Evolutionary conservation across 2,888 invertebrate species (phyloP).

Genomic region (Zaprionus obscuricornis): DNA sequence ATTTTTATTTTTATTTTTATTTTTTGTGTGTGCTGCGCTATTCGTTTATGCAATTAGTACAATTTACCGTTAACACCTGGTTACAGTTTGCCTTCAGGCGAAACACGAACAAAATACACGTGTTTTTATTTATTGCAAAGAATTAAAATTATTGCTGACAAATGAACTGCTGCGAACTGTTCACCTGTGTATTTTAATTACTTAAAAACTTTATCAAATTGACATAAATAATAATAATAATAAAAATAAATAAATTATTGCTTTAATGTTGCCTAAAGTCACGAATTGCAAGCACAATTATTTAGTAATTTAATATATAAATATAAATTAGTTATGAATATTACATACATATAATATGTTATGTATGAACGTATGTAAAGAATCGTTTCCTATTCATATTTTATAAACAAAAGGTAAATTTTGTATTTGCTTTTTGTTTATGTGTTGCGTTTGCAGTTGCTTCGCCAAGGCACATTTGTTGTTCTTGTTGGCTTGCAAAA

Average conservation of each 20-base stretch:
- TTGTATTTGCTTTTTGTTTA: background rate
- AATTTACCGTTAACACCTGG: constrained; percentile 10
- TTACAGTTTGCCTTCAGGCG: background rate
- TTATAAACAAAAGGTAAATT: too few species aligned
- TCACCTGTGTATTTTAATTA: too few species aligned
- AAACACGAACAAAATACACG: background rate
- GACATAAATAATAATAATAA: background rate
- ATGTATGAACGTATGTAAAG: too few species aligned
- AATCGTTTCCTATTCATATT: too few species aligned
- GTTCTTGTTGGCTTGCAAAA: constrained; percentile 60
- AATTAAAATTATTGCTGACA: too few species aligned
- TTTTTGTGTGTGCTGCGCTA: constrained; percentile 16
- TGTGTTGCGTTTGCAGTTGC: constrained; percentile 16
- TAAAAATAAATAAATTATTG: background rate
- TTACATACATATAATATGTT: background rate
- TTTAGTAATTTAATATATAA: too few species aligned
- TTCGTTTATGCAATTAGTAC: constrained; percentile 30
- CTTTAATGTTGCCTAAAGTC: background rate
- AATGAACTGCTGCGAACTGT: too few species aligned
- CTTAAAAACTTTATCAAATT: too few species aligned
- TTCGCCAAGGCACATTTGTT: constrained; percentile 41
- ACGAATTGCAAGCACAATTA: too few species aligned
- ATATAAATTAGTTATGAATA: background rate
- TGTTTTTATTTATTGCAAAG: background rate
- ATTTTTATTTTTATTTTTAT: constrained; percentile 7